Evolutionary conservation across 2,888 invertebrate genomes (phyloP).

Genomic region (Caenorhabditis plicata): DNA sequence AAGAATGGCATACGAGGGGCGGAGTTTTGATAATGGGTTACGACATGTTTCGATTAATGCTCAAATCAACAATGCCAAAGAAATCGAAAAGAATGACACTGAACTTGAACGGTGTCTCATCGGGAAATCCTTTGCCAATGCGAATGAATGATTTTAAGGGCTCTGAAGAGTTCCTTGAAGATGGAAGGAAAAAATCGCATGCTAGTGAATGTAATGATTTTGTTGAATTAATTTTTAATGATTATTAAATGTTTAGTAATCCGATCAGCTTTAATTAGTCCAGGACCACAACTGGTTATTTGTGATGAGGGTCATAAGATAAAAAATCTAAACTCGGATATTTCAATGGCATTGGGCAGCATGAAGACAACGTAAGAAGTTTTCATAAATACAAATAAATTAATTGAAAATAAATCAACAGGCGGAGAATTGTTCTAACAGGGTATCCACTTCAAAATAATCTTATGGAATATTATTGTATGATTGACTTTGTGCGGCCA

Average conservation of each 20-base stretch:
- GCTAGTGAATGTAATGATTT: constrained; percentile 27
- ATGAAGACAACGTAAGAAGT: constrained; percentile 77
- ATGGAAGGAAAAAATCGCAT: constrained; percentile 36
- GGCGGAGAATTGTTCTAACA: constrained; percentile 89
- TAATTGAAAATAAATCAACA: constrained; percentile 48
- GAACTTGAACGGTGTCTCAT: constrained; percentile 25
- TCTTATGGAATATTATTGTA: constrained; percentile 73
- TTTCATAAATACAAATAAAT: background rate
- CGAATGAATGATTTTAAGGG: constrained; percentile 4
- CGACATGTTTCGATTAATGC: constrained; percentile 88
- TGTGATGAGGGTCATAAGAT: constrained; percentile 97
- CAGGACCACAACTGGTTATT: constrained; percentile 89
- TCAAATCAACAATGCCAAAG: constrained; percentile 65
- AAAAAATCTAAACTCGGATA: constrained; percentile 95
- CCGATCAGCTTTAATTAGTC: constrained; percentile 74
- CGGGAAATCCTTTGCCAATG: background rate
- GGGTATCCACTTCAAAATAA: constrained; percentile 98
- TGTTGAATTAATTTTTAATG: background rate
- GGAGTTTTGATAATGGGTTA: constrained; percentile 95
- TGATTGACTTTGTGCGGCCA: constrained; percentile 88
- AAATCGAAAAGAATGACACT: constrained; percentile 28
- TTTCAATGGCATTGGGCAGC: constrained; percentile 89
- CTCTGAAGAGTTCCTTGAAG: constrained; percentile 30
- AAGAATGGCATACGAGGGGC: constrained; percentile 83
- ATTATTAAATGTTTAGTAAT: background rate